Conservation (phyloP, 1,140 invertebrate genomes). For the Platyura marginata region DNA sequence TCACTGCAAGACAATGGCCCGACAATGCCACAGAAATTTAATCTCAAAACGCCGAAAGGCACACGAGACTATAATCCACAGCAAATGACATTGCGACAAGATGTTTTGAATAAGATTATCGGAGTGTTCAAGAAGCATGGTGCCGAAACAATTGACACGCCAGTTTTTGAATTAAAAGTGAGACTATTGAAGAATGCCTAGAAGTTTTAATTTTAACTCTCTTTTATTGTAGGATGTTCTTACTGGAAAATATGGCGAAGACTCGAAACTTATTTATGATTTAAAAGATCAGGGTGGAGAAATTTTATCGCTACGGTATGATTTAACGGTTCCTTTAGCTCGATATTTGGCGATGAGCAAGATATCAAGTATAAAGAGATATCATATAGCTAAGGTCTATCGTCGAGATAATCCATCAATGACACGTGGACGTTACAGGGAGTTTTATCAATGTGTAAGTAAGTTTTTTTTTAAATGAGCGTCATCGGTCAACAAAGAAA, state of each 20-base stretch:
- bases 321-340: slow-evolving; percentile 90
- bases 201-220: no score
- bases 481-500: no score
- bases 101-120: slow-evolving; percentile 77
- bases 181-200: slow-evolving; percentile 7
- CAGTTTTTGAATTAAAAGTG: slow-evolving; percentile 96
- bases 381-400: slow-evolving; percentile 93
- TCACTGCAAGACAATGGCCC: slow-evolving; percentile 33
- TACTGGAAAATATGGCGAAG: slow-evolving; percentile 98
- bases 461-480: slow-evolving; percentile 4
- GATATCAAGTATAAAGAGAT: slow-evolving; percentile 82
- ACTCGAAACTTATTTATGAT: slow-evolving; percentile 97
- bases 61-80: slow-evolving; percentile 88
- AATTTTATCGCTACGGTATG: slow-evolving; percentile 74
- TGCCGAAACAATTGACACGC: slow-evolving; percentile 97
- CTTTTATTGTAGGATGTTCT: slow-evolving; percentile 82
- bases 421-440: slow-evolving; percentile 86
- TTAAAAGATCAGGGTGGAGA: slow-evolving; percentile 97
- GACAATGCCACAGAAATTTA: slow-evolving; percentile 48
- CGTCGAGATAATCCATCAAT: slow-evolving; percentile 95
- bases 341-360: slow-evolving; percentile 97
- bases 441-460: slow-evolving; percentile 99
- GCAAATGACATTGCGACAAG: slow-evolving; percentile 84
- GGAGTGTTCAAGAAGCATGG: slow-evolving; percentile 91
- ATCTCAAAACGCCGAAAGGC: slow-evolving; percentile 85